A percentile compares a stretch with the other conserved stretches of the same genome.
phyloP scores from a whole-genome alignment of 2,797 vertebrate genomes.

The Liparis tanakae region DNA sequence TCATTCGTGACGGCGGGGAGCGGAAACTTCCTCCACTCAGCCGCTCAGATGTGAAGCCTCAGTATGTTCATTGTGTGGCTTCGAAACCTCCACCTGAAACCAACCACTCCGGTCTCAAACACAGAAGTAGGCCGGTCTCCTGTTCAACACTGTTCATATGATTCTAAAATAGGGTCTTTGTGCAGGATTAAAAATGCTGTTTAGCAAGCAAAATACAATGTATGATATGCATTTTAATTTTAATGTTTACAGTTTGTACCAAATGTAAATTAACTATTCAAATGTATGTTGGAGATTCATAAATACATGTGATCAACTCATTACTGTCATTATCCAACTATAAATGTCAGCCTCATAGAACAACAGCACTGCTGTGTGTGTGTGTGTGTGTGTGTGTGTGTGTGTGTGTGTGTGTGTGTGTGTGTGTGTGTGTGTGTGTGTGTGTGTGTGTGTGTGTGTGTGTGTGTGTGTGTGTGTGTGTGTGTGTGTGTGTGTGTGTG shows the following conservation, averaged over 20 bases:
- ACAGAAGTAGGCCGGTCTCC: constrained; percentile 32
- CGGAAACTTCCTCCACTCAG: constrained; percentile 4
- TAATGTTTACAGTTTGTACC: background rate
- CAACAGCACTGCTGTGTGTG: background rate
- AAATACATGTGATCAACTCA: background rate
- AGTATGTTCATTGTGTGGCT: constrained; percentile 47
- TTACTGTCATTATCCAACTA: background rate
- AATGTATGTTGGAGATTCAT: background rate
- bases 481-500: background rate
- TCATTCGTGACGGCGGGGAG: background rate
- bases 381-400: background rate
- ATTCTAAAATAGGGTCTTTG: background rate
- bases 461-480: background rate
- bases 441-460: constrained; percentile 19
- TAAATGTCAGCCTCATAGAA: background rate
- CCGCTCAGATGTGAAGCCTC: constrained; percentile 21
- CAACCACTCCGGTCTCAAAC: background rate
- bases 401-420: constrained; percentile 20
- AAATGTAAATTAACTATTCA: background rate
- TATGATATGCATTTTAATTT: background rate
- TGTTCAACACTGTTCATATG: background rate
- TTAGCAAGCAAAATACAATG: background rate
- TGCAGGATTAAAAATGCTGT: background rate
- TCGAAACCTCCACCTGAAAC: constrained; percentile 26
- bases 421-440: background rate